Evolutionary conservation across 2,113 vertebrate species (phyloP).

Genomic region (Herpetotheres cachinnans): DNA sequence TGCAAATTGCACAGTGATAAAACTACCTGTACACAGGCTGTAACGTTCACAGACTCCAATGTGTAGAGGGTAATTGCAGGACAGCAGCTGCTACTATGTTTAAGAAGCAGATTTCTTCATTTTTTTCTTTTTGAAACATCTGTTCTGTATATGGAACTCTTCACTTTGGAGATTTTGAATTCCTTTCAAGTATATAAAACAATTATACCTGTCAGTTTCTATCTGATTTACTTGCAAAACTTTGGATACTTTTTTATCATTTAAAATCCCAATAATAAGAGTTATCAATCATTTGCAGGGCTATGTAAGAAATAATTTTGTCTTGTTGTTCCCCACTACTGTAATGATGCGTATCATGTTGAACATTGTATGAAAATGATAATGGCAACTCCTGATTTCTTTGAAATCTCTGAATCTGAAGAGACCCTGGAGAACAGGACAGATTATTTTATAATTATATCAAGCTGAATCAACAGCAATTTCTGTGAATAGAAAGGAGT

Average conservation of each 20-base stretch:
- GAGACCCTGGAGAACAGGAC: background rate
- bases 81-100: constrained; percentile 37
- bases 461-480: background rate
- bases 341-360: background rate
- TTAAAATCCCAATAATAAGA: background rate
- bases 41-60: background rate
- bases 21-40: background rate
- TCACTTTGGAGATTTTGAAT: background rate
- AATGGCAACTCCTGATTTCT: background rate
- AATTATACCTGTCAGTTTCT: constrained; percentile 27
- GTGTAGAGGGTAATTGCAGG: constrained; percentile 13
- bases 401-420: background rate
- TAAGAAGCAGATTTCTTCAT: constrained; percentile 14
- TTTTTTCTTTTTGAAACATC: constrained; percentile 37
- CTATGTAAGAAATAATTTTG: background rate
- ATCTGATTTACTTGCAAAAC: background rate
- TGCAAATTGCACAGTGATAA: background rate
- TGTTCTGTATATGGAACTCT: constrained; percentile 7
- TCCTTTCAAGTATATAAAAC: constrained; percentile 36
- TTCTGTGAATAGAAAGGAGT: background rate
- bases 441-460: background rate
- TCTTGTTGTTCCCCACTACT: background rate
- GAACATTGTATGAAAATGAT: background rate
- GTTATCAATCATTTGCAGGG: background rate
- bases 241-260: background rate